Conservation (phyloP, 2,113 vertebrate genomes). For the Hippocampus mohnikei region DNA sequence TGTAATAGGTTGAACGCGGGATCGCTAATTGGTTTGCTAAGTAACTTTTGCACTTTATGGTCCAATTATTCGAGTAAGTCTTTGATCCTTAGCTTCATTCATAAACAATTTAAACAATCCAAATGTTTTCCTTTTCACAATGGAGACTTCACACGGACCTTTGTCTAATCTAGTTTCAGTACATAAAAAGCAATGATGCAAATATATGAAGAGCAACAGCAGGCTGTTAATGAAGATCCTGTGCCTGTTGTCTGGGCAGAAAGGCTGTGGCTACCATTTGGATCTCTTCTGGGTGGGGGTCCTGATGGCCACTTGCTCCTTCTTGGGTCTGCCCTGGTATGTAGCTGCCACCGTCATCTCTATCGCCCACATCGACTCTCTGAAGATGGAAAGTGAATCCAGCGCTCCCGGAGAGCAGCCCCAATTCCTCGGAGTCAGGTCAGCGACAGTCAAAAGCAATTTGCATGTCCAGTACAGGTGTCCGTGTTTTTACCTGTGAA, state of each 20-base stretch:
- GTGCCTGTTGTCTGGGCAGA: constrained; percentile 70
- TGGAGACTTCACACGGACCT: neutral
- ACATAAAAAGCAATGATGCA: neutral
- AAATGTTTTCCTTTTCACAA: neutral
- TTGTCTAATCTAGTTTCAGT: neutral
- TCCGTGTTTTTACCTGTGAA: neutral
- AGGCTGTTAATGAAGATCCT: neutral
- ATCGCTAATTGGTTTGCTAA: too few species aligned
- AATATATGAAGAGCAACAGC: neutral
- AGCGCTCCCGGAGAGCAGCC: constrained; percentile 94
- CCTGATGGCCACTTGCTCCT: constrained; percentile 89
- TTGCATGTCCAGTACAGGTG: neutral
- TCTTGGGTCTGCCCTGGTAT: constrained; percentile 95
- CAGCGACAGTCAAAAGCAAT: neutral
- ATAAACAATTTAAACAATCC: too few species aligned
- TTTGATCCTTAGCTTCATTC: too few species aligned
- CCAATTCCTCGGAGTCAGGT: constrained; percentile 95
- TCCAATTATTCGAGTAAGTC: too few species aligned
- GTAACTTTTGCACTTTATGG: too few species aligned
- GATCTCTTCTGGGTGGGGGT: constrained; percentile 95
- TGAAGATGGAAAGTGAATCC: constrained; percentile 97
- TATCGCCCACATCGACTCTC: constrained; percentile 95
- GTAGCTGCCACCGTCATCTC: constrained; percentile 97
- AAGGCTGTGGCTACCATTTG: constrained; percentile 91
- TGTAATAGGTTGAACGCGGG: too few species aligned